Evolutionary conservation across 1,140 invertebrate genomes (phyloP), one percentile per base, ranked within the genome.

Genomic region (Oryzaephilus surinamensis): DNA sequence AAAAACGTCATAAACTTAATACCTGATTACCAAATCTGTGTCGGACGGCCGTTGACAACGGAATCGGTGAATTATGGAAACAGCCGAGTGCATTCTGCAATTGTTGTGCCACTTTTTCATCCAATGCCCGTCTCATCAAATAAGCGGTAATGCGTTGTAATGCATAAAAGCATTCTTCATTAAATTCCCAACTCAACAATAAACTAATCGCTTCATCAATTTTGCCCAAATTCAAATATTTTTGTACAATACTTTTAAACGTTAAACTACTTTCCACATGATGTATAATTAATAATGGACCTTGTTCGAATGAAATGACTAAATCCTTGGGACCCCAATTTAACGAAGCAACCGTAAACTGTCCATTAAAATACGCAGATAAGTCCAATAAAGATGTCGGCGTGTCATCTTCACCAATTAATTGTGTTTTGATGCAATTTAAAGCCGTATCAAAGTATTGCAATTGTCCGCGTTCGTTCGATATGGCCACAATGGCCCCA

Each of bases 401-500:
- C 16, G 66, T 67, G 6, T 72, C 65, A 52, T 81, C 80, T 61
- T 85, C 81, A 36, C 67, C 71, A 13, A 78, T 58, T 34, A 84
- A 61, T 55, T 85, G 81, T 51, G 74, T 70, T 50, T 72, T 75
- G 30, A 86, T 63, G 32, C 72, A 72, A 13, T 72, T 70, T 33
- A 86, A 62, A 12, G 81, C 74, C 41, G 78, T 66, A 52, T 88
- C 83, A 61, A 80, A 84, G 58, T 81, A 81, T 66, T 87, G 83
- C 34, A 85, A 65, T 50, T 84, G 79, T 5, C 81, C 79, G 44
- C 72, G 66, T 43, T 80, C 75, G 60, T 84, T 85, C 7, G 72
- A 72, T 18, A 83, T 68, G 11, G 77, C 67, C 23, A 84, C 67
- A 43, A 85, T 53, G 27, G 73, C 74, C 19, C 79, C 80, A 50